Evolutionary conservation across 2,797 vertebrate species (phyloP).

Genomic region (Bucorvus abyssinicus): DNA sequence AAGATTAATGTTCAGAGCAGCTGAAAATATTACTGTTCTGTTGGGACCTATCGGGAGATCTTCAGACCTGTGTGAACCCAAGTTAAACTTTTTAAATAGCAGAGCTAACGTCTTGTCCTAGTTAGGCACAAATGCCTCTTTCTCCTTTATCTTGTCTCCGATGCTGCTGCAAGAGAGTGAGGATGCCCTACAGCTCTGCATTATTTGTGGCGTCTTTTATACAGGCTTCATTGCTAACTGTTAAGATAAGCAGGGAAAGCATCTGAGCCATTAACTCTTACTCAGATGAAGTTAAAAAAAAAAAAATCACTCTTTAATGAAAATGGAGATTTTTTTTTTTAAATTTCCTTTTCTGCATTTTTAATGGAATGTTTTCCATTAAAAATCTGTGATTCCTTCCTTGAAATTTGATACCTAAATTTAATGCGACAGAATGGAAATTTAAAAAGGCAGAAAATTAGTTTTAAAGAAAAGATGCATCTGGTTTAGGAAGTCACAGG

Average conservation of each 20-base stretch:
- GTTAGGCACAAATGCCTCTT: neutral
- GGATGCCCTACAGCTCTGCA: neutral
- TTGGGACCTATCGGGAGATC: neutral
- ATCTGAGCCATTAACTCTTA: neutral
- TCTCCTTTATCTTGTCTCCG: fast-evolving
- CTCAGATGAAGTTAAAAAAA: neutral
- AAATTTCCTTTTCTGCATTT: neutral
- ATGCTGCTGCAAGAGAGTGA: neutral
- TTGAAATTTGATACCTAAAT: neutral
- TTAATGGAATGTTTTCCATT: neutral
- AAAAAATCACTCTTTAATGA: neutral
- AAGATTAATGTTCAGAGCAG: conserved; percentile 55
- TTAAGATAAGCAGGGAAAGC: neutral
- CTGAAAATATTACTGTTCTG: conserved; percentile 53
- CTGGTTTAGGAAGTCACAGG: neutral
- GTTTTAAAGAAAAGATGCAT: neutral
- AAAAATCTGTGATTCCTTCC: neutral
- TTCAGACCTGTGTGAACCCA: conserved; percentile 28
- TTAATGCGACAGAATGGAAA: neutral
- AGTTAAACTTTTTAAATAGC: conserved; percentile 33
- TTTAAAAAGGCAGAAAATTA: neutral
- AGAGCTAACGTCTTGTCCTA: neutral
- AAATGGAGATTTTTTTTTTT: neutral
- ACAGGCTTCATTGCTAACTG: neutral
- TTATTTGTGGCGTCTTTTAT: neutral